phyloP scores from a whole-genome alignment of 1,140 invertebrate species.

The Cydia pomonella region DNA sequence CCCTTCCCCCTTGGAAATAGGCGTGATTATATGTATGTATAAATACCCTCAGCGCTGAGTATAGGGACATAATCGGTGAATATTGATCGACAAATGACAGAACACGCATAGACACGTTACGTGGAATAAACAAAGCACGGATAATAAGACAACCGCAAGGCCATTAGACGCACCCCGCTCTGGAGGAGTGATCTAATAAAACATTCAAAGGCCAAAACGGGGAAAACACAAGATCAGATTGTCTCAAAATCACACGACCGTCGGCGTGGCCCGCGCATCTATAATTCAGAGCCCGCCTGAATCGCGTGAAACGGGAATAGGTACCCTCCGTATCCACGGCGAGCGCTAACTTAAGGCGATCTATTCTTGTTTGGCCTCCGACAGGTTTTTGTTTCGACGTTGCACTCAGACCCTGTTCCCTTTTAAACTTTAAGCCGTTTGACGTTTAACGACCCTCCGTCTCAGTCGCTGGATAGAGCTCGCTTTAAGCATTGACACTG shows the following conservation, averaged over 20 bases:
- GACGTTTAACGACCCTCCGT: slow-evolving; percentile 29
- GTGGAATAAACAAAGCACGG: slow-evolving; percentile 47
- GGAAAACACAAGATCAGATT: slow-evolving; percentile 78
- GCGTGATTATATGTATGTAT: too few relatives aligned
- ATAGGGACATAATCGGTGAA: slow-evolving; percentile 28
- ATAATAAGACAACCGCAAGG: slow-evolving; percentile 53
- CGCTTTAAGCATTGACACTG: slow-evolving; percentile 8
- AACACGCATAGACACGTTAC: slow-evolving; percentile 25
- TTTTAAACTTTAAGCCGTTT: slow-evolving; percentile 33
- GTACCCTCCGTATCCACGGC: slow-evolving; percentile 44
- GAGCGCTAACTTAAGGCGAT: slow-evolving; percentile 47
- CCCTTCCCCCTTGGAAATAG: too few relatives aligned
- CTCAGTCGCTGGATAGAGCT: slow-evolving; percentile 21
- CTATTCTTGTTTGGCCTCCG: slow-evolving; percentile 47
- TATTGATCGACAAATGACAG: slow-evolving; percentile 25
- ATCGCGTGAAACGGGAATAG: slow-evolving; percentile 42
- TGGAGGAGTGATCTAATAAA: slow-evolving; percentile 68
- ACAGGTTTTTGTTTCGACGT: slow-evolving; percentile 34
- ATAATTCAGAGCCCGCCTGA: slow-evolving; percentile 66
- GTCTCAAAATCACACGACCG: slow-evolving; percentile 77
- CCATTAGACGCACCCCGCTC: slow-evolving; percentile 63
- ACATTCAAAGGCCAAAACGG: slow-evolving; percentile 74
- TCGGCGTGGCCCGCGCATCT: slow-evolving; percentile 64
- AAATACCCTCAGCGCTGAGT: too few relatives aligned
- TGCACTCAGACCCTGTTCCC: slow-evolving; percentile 34